Conservation (phyloP, 2,888 invertebrate species). For the Platynereis dumerilii region DNA sequence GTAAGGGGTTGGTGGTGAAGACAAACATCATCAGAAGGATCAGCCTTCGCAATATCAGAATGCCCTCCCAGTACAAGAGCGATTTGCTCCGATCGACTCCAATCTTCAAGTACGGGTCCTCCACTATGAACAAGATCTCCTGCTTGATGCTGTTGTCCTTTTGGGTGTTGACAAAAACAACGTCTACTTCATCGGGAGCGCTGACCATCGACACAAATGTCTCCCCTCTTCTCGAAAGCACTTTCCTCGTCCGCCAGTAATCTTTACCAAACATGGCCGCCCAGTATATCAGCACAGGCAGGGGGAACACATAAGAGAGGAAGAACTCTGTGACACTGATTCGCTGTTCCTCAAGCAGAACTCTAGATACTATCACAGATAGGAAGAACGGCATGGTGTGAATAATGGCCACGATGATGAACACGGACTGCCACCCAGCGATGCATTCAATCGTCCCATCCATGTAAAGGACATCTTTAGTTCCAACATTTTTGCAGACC, state of each 20-base stretch:
- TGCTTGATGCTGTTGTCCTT: constrained; percentile 9
- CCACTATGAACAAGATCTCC: constrained; percentile 18
- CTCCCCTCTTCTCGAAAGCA: too few relatives aligned
- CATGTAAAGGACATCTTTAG: constrained; percentile 15
- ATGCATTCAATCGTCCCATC: constrained; percentile 24
- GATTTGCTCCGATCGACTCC: constrained; percentile 7
- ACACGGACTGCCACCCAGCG: constrained; percentile 21
- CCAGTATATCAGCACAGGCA: constrained; percentile 27
- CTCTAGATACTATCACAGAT: constrained; percentile 17
- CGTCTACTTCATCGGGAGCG: background rate
- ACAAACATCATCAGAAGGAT: constrained; percentile 6
- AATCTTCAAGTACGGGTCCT: constrained; percentile 16
- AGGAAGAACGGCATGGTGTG: constrained; percentile 26
- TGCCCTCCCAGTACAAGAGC: constrained; percentile 23
- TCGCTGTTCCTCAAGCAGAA: background rate
- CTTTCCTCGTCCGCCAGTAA: background rate
- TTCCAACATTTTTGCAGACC: constrained; percentile 13
- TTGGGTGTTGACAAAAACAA: background rate
- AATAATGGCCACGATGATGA: constrained; percentile 17
- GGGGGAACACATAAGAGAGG: constrained; percentile 25
- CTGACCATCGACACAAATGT: too few relatives aligned
- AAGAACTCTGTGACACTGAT: constrained; percentile 22
- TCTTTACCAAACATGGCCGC: background rate
- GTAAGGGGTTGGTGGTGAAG: constrained; percentile 12
- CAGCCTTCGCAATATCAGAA: constrained; percentile 22